Base-by-base conservation (phyloP, 2,888 invertebrate species). In the Nebria brevicollis region DNA sequence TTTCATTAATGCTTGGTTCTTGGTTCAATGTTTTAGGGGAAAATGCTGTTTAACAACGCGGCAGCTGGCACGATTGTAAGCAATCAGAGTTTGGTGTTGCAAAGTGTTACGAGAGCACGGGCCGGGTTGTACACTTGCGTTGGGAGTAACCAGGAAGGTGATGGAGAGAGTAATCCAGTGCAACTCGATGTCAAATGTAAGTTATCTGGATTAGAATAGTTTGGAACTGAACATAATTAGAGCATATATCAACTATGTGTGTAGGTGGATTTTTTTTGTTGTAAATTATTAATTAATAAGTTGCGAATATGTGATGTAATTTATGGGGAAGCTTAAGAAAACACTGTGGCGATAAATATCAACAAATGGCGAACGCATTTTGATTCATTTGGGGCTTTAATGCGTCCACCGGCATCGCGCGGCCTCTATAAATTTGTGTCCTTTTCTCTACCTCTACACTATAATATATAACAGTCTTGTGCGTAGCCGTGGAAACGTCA, bases 61-160 rank as follows among this genome's bases (percentile, higher is more conserved):
- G 93, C 93, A 81, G 93, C 93, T 6, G 96, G 96, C 66, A 93
- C 96, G 80, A 95, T 97, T 84, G 94, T 97, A 82, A 96, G 95
- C 88, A 96, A 96, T 89, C 96, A 97, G 89, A 96, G 95, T 87
- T 90, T 97, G 82, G 96, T 97, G n/a, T 92, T 97, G 85, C 97
- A 96, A 89, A 94, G 93, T 84, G 96, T 97, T 83, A 94, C 94
- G 83, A 91, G 95, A 81, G 91, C 93, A 64, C 91, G 94, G 75
- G 93, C 95, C 0, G 97, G 97, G 0, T 92, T 95, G 86, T 97
- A 97, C 90, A 96, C 95, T 85, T 97, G 97, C 87, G 94, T 95
- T 70, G 97, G 96, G 72, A 94, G 94, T 87, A 97, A 97, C 90
- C 93, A 93, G 82, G 96, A 97, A 88, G 97, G 97, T 70, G 95